phyloP scores from a whole-genome alignment of 2,797 vertebrate species.

The Myripristis jacobus region DNA sequence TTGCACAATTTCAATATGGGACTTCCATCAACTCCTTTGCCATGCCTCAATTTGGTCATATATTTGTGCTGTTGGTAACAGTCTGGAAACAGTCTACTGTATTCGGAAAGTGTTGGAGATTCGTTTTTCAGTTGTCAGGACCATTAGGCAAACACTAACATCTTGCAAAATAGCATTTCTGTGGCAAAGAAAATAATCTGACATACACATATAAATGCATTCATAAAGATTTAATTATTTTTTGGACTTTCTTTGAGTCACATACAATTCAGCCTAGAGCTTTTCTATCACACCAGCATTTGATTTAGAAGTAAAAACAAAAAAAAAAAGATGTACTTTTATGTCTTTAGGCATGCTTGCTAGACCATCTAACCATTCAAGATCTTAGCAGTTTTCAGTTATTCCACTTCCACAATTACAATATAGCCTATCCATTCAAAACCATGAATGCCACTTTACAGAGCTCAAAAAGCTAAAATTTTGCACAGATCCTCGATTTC shows the following conservation, averaged over 20 bases:
- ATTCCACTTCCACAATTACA: not conserved
- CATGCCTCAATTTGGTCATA: conserved; percentile 4
- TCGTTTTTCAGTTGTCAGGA: conserved; percentile 26
- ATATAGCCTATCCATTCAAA: not conserved
- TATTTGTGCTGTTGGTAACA: conserved; percentile 14
- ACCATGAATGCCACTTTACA: not conserved
- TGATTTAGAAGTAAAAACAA: no score
- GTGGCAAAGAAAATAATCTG: conserved; percentile 2
- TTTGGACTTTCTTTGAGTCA: conserved; percentile 10
- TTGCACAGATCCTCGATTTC: no score
- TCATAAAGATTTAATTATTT: no score
- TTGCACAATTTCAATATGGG: conserved; percentile 16
- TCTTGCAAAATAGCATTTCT: conserved; percentile 49
- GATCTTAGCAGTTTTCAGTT: not conserved
- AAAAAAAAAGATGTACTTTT: not conserved
- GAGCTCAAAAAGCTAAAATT: not conserved
- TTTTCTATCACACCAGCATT: no score
- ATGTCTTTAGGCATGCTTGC: not conserved
- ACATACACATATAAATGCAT: not conserved
- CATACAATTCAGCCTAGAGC: not conserved
- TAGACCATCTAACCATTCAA: not conserved
- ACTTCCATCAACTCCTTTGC: conserved; percentile 14
- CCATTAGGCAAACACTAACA: conserved; percentile 17
- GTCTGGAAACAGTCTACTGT: conserved; percentile 9
- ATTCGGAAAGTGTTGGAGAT: not conserved